Percentiles rank a stretch among this genome's conserved stretches.
Conservation (phyloP, 1,140 invertebrate genomes). For the Conus ventricosus region DNA sequence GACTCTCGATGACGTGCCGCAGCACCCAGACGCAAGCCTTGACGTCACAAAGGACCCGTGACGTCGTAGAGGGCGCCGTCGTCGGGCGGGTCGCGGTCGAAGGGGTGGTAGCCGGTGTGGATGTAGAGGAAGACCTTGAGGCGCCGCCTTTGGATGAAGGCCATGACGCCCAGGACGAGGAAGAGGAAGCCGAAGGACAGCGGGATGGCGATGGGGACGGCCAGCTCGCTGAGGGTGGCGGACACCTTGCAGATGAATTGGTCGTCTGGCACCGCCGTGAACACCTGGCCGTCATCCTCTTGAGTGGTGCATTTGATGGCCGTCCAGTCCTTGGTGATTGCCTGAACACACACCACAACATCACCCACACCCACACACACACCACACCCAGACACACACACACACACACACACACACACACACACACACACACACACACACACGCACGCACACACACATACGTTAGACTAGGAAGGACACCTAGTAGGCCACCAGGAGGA, state of each 20-base stretch:
- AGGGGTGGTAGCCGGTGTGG: slow-evolving; percentile 61
- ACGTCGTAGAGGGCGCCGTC: slow-evolving; percentile 48
- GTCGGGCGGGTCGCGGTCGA: slow-evolving; percentile 55
- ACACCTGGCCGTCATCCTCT: slow-evolving; percentile 47
- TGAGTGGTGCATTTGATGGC: slow-evolving; percentile 51
- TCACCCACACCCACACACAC: neutral
- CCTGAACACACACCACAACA: neutral
- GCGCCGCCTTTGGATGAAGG: slow-evolving; percentile 50
- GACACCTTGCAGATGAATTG: slow-evolving; percentile 51
- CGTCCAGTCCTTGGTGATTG: slow-evolving; percentile 25
- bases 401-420: neutral
- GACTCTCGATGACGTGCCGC: slow-evolving; percentile 47
- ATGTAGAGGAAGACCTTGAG: slow-evolving; percentile 59
- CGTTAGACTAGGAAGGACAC: neutral
- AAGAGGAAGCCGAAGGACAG: slow-evolving; percentile 42
- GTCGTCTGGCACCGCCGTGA: slow-evolving; percentile 50
- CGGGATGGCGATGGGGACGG: slow-evolving; percentile 44
- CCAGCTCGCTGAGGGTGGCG: slow-evolving; percentile 25
- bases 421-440: neutral
- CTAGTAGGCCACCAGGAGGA: neutral
- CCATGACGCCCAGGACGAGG: slow-evolving; percentile 27
- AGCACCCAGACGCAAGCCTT: slow-evolving; percentile 53
- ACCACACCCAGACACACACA: too few species aligned
- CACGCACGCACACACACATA: neutral
- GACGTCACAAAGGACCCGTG: slow-evolving; percentile 49